A percentile compares a stretch with the other conserved stretches of the same genome.
Conservation (phyloP, 2,797 vertebrate genomes). For the Pseudomugil tenellus region DNA sequence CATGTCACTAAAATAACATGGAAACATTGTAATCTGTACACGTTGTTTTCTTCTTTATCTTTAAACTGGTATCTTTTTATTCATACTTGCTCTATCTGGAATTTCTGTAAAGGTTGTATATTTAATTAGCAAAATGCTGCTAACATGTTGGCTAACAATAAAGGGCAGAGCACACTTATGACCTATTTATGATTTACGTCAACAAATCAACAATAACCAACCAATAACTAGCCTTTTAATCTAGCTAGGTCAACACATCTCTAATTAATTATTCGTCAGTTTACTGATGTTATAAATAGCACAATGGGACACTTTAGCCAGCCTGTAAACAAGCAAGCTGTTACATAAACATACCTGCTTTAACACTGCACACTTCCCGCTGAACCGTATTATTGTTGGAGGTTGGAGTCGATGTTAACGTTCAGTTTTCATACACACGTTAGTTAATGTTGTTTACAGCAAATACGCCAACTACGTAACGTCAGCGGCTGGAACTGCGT, state of each 20-base stretch:
- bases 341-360: constrained; percentile 12
- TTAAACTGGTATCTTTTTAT: not conserved
- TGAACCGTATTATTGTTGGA: too few species aligned
- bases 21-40: not conserved
- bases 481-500: not conserved
- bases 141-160: not conserved
- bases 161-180: not conserved
- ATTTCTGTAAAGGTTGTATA: too few species aligned
- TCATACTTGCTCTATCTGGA: not conserved
- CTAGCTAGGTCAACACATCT: not conserved
- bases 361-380: not conserved
- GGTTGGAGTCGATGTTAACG: not conserved
- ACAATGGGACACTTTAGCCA: not conserved
- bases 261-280: too few species aligned
- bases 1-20: not conserved
- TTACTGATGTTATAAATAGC: not conserved
- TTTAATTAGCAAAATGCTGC: not conserved
- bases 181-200: not conserved
- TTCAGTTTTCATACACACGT: not conserved
- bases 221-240: not conserved
- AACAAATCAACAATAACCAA: not conserved
- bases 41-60: not conserved
- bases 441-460: not conserved
- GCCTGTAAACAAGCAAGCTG: not conserved
- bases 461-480: not conserved